A percentile compares a stretch with the other conserved stretches of the same genome.
phyloP scores from a whole-genome alignment of 2,888 invertebrate genomes.

The Allygus modestus region DNA sequence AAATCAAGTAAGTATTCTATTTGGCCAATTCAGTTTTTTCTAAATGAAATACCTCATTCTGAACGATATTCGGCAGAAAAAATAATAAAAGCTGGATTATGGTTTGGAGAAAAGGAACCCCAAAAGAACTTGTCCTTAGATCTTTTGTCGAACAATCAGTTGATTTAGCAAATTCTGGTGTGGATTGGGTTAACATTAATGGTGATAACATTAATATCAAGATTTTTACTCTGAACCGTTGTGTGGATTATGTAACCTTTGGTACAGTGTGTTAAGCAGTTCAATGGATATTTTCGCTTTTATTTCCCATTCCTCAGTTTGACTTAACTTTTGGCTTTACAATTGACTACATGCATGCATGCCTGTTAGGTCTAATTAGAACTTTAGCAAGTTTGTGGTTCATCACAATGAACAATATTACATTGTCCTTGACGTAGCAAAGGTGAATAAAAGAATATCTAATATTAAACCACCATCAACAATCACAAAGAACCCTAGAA shows the following conservation, averaged over 20 bases:
- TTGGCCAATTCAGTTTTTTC: constrained; percentile 21
- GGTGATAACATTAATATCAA: not conserved
- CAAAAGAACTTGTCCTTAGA: not conserved
- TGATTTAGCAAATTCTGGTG: not conserved
- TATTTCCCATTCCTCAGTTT: not conserved
- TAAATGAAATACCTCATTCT: constrained; percentile 12
- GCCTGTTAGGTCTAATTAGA: constrained; percentile 16
- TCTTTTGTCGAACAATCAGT: not conserved
- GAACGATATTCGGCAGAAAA: not conserved
- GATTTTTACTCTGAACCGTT: not conserved
- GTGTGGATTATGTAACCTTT: constrained; percentile 17
- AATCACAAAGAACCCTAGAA: not conserved
- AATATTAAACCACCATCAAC: constrained; percentile 11
- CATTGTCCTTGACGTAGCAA: not conserved
- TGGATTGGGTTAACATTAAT: not conserved
- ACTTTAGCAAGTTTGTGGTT: constrained; percentile 25
- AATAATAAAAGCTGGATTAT: not conserved
- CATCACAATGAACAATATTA: not conserved
- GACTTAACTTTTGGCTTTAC: constrained; percentile 13
- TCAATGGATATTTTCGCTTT: constrained; percentile 9
- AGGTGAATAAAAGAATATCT: not conserved
- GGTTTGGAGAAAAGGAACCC: constrained; percentile 36
- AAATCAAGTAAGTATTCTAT: not conserved
- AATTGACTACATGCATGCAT: constrained; percentile 31
- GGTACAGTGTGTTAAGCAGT: constrained; percentile 21